Conservation (phyloP, 1,140 invertebrate genomes). For the Brachionus calyciflorus region DNA sequence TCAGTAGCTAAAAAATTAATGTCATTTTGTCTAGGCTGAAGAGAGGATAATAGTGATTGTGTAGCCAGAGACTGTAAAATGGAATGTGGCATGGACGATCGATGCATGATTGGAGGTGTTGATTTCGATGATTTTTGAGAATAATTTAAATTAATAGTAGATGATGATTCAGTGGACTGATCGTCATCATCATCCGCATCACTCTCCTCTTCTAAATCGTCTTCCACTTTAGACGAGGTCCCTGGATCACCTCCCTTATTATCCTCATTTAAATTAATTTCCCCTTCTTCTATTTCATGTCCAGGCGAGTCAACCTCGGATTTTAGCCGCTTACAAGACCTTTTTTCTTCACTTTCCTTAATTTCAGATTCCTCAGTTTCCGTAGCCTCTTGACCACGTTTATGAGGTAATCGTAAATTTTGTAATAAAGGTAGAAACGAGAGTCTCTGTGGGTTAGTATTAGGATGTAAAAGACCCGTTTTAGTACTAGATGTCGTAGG, state of each 20-base stretch:
- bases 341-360: background rate
- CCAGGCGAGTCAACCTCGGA: background rate
- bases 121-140: background rate
- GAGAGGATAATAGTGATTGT: background rate
- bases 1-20: background rate
- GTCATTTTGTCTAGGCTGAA: background rate
- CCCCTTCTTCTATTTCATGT: background rate
- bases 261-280: background rate
- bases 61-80: constrained; percentile 1
- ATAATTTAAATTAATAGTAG: background rate
- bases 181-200: constrained; percentile 39
- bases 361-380: background rate
- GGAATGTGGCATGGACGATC: constrained; percentile 22
- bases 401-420: too few relatives aligned
- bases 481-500: background rate
- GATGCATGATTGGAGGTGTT: background rate
- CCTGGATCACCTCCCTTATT: background rate
- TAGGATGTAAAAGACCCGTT: background rate
- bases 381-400: too few relatives aligned
- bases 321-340: background rate
- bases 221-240: background rate
- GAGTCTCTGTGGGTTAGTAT: background rate
- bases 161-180: constrained; percentile 5
- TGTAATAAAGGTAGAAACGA: too few relatives aligned
- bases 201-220: constrained; percentile 20